These are phyloP conservation scores for Microcebus ravelobensis DNA, from an alignment of 2,113 vertebrate genomes.

Conservation along the genomic window DNA sequence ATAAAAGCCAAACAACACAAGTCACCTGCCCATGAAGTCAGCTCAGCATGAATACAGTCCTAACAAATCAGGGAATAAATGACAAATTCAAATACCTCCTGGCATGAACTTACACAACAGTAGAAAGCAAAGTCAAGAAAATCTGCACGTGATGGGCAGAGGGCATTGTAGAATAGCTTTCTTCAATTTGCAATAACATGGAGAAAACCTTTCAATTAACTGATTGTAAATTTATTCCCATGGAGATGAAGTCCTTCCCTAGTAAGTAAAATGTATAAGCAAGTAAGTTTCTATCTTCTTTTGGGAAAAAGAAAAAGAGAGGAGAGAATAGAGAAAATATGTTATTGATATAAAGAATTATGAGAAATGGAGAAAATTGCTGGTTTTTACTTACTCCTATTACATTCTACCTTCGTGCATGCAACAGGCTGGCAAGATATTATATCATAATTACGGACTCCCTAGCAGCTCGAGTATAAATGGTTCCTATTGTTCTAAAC, in stretches of 20 bases:
- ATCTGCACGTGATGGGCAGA: background rate
- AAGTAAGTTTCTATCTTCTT: constrained; percentile 40
- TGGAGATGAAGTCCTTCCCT: constrained; percentile 38
- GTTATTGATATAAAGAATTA: constrained; percentile 58
- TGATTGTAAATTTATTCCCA: constrained; percentile 28
- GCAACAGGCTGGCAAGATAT: constrained; percentile 62
- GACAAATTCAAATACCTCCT: constrained; percentile 28
- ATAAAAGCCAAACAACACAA: background rate
- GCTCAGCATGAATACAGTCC: background rate
- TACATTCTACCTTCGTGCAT: constrained; percentile 51
- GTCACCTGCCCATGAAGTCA: background rate
- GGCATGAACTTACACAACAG: background rate
- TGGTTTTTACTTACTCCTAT: constrained; percentile 66
- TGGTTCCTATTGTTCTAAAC: constrained; percentile 71
- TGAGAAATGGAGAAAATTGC: constrained; percentile 54
- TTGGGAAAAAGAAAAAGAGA: background rate
- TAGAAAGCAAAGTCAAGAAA: constrained; percentile 30
- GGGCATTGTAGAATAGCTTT: background rate
- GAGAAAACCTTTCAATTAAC: constrained; percentile 57
- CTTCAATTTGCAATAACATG: constrained; percentile 43
- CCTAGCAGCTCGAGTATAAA: constrained; percentile 61
- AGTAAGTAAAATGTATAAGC: constrained; percentile 18
- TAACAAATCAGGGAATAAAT: constrained; percentile 4
- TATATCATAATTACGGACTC: constrained; percentile 74
- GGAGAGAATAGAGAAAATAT: background rate